A percentile compares a stretch with the other conserved stretches of the same genome.
Evolutionary conservation across 2,113 vertebrate species (phyloP).

Genomic region (Brachypteracias leptosomus): DNA sequence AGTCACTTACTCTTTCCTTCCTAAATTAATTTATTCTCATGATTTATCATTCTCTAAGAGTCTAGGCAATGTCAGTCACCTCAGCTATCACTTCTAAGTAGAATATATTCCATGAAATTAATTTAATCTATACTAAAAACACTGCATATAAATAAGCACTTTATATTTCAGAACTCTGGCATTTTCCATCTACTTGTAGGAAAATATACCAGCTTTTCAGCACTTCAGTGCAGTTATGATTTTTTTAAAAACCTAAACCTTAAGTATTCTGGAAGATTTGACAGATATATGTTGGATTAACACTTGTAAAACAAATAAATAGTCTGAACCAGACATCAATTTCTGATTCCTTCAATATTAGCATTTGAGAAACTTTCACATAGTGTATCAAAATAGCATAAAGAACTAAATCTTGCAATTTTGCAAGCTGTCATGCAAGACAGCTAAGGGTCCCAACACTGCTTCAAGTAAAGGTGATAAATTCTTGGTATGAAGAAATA

Average conservation of each 20-base stretch:
- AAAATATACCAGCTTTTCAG: conserved; percentile 14
- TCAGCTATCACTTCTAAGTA: neutral
- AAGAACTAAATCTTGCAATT: neutral
- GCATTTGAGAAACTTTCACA: neutral
- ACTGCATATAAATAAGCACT: conserved; percentile 21
- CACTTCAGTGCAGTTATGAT: neutral
- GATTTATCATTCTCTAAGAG: conserved; percentile 3
- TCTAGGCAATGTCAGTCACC: neutral
- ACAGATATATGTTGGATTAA: neutral
- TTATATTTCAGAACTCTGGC: conserved; percentile 1
- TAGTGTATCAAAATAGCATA: neutral
- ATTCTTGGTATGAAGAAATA: neutral
- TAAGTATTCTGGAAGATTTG: conserved; percentile 2
- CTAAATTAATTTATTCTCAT: neutral
- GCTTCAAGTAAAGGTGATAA: neutral
- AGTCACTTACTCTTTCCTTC: neutral
- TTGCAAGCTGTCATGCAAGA: neutral
- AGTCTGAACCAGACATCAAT: neutral
- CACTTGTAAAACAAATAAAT: neutral
- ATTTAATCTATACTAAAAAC: neutral
- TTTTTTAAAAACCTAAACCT: neutral
- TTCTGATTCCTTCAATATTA: neutral
- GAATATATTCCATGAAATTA: conserved; percentile 18
- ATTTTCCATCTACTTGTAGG: neutral
- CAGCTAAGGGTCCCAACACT: neutral